phyloP scores from a whole-genome alignment of 2,888 invertebrate species.

The Pasiphila rectangulata region DNA sequence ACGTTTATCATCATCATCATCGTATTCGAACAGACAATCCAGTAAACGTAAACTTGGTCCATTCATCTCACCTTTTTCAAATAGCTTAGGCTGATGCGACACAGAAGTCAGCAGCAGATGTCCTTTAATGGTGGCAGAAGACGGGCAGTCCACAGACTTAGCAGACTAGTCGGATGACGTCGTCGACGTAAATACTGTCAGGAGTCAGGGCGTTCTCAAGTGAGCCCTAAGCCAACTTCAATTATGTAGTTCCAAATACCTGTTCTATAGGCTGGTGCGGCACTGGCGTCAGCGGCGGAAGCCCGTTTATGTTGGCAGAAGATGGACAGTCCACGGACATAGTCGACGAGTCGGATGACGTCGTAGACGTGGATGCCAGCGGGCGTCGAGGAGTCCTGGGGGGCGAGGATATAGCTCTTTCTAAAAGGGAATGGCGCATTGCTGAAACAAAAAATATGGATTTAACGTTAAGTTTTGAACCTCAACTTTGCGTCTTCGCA shows the following conservation, averaged over 20 bases:
- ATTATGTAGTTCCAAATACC: too few relatives aligned
- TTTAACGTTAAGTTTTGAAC: conserved; percentile 56
- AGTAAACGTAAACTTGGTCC: too few relatives aligned
- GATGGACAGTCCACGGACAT: conserved; percentile 76
- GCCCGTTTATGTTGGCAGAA: conserved; percentile 59
- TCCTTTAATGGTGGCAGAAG: conserved; percentile 59
- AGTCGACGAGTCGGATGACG: conserved; percentile 83
- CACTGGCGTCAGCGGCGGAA: conserved; percentile 47
- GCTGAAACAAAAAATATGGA: conserved; percentile 60
- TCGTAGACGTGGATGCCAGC: conserved; percentile 85
- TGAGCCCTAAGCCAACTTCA: too few relatives aligned
- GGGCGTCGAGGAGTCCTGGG: conserved; percentile 76
- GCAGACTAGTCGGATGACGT: conserved; percentile 84
- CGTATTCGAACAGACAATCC: too few relatives aligned
- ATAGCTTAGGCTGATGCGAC: conserved; percentile 52
- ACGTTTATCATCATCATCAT: too few relatives aligned
- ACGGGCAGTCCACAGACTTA: conserved; percentile 75
- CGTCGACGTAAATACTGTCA: conserved; percentile 84
- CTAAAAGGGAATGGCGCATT: conserved; percentile 85
- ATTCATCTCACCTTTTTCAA: too few relatives aligned
- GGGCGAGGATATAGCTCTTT: conserved; percentile 73
- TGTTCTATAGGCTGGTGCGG: conserved; percentile 61
- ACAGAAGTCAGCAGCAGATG: conserved; percentile 48
- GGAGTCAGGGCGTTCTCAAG: conserved; percentile 73
- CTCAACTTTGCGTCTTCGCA: too few relatives aligned